phyloP scores from a whole-genome alignment of 2,888 invertebrate species.

The Emmelina monodactyla region DNA sequence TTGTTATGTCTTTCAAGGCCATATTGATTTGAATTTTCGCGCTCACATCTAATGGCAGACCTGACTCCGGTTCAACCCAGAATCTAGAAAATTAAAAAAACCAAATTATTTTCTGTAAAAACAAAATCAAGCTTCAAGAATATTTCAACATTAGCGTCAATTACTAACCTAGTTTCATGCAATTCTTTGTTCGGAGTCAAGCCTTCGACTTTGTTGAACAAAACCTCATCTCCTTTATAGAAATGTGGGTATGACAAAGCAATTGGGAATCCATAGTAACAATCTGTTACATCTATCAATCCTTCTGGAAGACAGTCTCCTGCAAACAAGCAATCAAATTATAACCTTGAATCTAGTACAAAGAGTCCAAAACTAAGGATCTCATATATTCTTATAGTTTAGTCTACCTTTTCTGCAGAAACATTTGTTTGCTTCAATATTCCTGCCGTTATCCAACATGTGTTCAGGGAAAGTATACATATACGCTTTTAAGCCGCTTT shows the following conservation, averaged over 20 bases:
- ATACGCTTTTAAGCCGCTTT: conserved; percentile 71
- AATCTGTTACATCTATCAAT: conserved; percentile 82
- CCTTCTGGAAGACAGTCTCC: conserved; percentile 76
- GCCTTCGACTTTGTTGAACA: conserved; percentile 74
- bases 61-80: conserved; percentile 82
- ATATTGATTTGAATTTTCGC: conserved; percentile 89
- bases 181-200: conserved; percentile 67
- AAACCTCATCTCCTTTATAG: conserved; percentile 72
- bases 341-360: no score
- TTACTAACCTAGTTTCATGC: conserved; percentile 50
- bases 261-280: conserved; percentile 92
- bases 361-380: no score
- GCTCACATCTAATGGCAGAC: conserved; percentile 79
- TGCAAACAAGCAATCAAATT: conserved; percentile 21
- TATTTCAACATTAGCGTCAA: no score
- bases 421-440: conserved; percentile 78
- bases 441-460: conserved; percentile 78
- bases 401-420: conserved; percentile 78
- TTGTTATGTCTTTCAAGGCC: conserved; percentile 74
- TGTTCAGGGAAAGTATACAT: conserved; percentile 80
- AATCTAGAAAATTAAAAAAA: conserved; percentile 74
- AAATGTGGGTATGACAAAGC: conserved; percentile 90
- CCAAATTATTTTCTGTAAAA: no score
- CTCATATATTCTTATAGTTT: no score
- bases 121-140: no score